A percentile compares a stretch with the other conserved stretches of the same genome.
Conservation (phyloP, 1,140 invertebrate genomes). For the Sesamia nonagrioides region DNA sequence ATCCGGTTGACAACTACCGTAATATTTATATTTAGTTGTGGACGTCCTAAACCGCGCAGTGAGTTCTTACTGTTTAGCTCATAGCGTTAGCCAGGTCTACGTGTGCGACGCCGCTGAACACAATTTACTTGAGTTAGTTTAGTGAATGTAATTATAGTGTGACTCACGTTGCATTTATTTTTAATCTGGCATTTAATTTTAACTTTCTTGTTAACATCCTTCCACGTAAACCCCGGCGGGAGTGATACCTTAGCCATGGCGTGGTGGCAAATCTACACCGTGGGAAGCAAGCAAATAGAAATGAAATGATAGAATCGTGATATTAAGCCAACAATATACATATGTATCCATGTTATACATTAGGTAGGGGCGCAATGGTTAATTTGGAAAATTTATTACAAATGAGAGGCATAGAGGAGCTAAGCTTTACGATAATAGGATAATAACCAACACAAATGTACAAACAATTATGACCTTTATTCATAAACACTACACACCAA, state of each 20-base stretch:
- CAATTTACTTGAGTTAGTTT: slow-evolving; percentile 32
- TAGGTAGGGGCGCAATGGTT: slow-evolving; percentile 36
- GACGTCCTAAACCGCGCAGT: background rate
- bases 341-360: slow-evolving; percentile 42
- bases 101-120: slow-evolving; percentile 36
- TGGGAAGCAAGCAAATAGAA: slow-evolving; percentile 71
- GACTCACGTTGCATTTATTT: slow-evolving; percentile 75
- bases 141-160: slow-evolving; percentile 47
- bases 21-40: background rate
- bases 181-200: slow-evolving; percentile 76
- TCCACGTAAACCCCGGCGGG: slow-evolving; percentile 81
- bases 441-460: slow-evolving; percentile 27
- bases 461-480: slow-evolving; percentile 4
- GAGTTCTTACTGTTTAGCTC: too few species aligned
- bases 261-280: slow-evolving; percentile 76
- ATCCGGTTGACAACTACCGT: background rate
- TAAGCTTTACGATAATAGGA: slow-evolving; percentile 38
- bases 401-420: slow-evolving; percentile 30
- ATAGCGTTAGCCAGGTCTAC: slow-evolving; percentile 26
- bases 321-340: slow-evolving; percentile 47
- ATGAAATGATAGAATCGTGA: slow-evolving; percentile 60
- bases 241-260: slow-evolving; percentile 76
- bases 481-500: background rate
- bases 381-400: slow-evolving; percentile 36
- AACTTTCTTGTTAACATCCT: slow-evolving; percentile 79